phyloP scores from a whole-genome alignment of 2,113 vertebrate species.

The Dromaius novaehollandiae region DNA sequence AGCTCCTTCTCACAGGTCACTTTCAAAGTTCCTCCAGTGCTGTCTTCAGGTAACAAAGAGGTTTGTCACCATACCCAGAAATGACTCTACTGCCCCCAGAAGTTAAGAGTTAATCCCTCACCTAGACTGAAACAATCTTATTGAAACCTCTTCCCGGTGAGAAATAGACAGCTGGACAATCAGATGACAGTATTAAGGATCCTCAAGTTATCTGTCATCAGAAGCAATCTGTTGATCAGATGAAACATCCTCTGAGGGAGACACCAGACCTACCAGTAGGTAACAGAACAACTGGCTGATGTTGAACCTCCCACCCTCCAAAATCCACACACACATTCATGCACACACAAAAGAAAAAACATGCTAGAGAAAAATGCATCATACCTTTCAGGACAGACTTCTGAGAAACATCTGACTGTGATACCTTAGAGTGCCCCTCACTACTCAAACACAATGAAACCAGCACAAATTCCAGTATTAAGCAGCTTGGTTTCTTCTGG shows the following conservation, averaged over 20 bases:
- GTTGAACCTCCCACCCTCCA: background rate
- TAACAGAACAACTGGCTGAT: background rate
- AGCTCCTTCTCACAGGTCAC: background rate
- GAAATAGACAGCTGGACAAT: background rate
- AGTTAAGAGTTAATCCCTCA: background rate
- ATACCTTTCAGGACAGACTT: background rate
- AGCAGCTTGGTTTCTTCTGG: background rate
- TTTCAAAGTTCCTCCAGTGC: background rate
- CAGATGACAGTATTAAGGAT: background rate
- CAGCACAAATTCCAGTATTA: background rate
- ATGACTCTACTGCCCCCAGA: background rate
- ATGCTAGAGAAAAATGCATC: background rate
- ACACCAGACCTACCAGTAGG: background rate
- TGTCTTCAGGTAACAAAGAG: background rate
- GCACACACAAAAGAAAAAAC: accelerated
- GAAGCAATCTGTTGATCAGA: background rate
- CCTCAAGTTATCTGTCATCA: background rate
- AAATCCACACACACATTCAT: background rate
- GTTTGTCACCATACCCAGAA: background rate
- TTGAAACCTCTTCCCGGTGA: background rate
- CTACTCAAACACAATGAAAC: background rate
- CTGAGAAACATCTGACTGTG: background rate
- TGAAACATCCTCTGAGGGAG: background rate
- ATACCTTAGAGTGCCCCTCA: background rate
- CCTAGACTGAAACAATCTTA: background rate